Conservation (phyloP, 1,140 invertebrate species). For the Mizuhopecten yessoensis region DNA sequence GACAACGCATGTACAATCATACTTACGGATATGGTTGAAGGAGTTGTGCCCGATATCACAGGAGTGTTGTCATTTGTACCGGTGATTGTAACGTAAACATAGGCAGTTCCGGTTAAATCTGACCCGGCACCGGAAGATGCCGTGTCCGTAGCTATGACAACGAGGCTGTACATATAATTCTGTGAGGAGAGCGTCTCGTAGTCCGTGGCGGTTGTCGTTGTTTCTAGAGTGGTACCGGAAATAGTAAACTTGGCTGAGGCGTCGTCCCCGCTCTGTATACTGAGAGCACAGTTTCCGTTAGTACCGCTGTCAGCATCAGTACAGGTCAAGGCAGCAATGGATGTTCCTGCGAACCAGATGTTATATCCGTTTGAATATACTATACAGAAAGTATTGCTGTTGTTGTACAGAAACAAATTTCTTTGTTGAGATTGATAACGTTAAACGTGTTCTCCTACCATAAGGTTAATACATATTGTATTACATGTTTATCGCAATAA, state of each 20-base stretch:
- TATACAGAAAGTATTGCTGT: too few relatives aligned
- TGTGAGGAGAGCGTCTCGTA: not conserved
- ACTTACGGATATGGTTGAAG: not conserved
- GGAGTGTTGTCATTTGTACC: conserved; percentile 19
- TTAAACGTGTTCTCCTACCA: too few relatives aligned
- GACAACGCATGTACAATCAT: too few relatives aligned
- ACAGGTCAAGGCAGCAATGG: conserved; percentile 4
- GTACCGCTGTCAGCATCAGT: conserved; percentile 10
- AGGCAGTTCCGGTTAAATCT: not conserved
- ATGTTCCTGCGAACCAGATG: not conserved
- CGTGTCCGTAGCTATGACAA: not conserved
- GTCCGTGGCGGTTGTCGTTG: not conserved
- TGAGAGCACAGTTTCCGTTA: not conserved
- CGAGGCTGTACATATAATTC: conserved; percentile 16
- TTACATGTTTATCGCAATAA: too few relatives aligned
- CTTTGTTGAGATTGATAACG: too few relatives aligned
- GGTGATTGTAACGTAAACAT: conserved; percentile 1
- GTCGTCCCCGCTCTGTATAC: conserved; percentile 42
- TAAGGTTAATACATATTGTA: too few relatives aligned
- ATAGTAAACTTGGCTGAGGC: not conserved
- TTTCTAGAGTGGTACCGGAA: not conserved
- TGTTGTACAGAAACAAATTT: too few relatives aligned
- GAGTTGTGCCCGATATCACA: not conserved
- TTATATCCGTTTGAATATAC: too few relatives aligned
- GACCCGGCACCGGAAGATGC: not conserved